Conservation (phyloP, 2,113 vertebrate genomes). For the Anser brachyrhynchus region DNA sequence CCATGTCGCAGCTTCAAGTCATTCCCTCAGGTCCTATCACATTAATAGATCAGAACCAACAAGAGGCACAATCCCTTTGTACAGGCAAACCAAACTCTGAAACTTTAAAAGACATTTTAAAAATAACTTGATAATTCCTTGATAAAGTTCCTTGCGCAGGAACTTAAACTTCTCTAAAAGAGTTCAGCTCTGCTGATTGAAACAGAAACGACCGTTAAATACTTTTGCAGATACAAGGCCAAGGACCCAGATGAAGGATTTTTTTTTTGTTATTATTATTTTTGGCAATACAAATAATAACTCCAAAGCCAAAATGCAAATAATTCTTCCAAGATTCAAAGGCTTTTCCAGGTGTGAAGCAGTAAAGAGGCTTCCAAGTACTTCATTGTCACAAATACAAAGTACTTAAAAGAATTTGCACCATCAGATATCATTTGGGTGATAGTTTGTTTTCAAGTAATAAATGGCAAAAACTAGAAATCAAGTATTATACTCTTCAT, state of each 20-base stretch:
- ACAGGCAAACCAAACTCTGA: neutral
- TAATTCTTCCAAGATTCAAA: neutral
- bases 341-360: neutral
- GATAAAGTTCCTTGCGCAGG: neutral
- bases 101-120: neutral
- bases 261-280: neutral
- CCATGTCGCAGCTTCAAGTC: too few relatives aligned
- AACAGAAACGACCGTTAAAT: neutral
- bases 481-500: neutral
- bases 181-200: neutral
- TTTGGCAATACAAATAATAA: neutral
- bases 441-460: neutral
- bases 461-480: neutral
- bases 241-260: neutral
- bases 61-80: neutral
- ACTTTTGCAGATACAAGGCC: neutral
- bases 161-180: neutral
- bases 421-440: neutral
- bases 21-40: too few relatives aligned
- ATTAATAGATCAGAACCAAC: neutral
- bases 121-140: neutral
- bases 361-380: neutral
- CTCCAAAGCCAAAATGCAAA: neutral
- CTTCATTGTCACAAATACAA: neutral
- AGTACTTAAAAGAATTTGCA: neutral